These are phyloP conservation scores for Percopsis omiscomaycus DNA, from an alignment of 2,797 vertebrate genomes.

Conservation along the genomic window DNA sequence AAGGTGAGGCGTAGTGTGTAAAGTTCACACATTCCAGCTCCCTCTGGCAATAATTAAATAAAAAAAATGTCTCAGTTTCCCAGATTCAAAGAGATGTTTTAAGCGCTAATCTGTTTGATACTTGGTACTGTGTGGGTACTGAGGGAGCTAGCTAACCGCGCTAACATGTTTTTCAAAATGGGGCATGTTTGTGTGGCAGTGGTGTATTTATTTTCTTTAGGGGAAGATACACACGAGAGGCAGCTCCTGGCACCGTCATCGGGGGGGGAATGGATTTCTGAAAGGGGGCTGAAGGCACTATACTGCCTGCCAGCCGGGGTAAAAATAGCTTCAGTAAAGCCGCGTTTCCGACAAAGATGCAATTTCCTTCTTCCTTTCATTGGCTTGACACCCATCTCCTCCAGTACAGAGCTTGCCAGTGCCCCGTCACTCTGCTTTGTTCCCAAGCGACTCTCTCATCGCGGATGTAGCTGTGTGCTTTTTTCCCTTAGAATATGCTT, in stretches of 20 bases:
- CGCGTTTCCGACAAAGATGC: slow-evolving; percentile 34
- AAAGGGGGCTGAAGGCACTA: slow-evolving; percentile 32
- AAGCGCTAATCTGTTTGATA: slow-evolving; percentile 17
- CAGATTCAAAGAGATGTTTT: slow-evolving; percentile 2
- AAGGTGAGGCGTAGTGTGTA: not conserved
- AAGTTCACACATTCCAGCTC: slow-evolving; percentile 15
- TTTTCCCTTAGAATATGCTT: slow-evolving; percentile 36
- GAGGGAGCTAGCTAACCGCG: not conserved
- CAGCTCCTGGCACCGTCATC: slow-evolving; percentile 21
- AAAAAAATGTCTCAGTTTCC: not conserved
- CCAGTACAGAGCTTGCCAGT: slow-evolving; percentile 19
- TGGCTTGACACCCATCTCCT: slow-evolving; percentile 41
- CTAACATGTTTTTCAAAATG: slow-evolving; percentile 8
- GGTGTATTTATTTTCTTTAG: slow-evolving; percentile 8
- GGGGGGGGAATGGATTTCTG: slow-evolving; percentile 19
- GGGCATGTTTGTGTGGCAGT: slow-evolving; percentile 8
- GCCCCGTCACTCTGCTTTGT: slow-evolving; percentile 34
- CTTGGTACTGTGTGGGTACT: not conserved
- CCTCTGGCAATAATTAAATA: slow-evolving; percentile 10
- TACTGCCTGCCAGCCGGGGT: slow-evolving; percentile 10
- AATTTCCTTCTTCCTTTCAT: slow-evolving; percentile 28
- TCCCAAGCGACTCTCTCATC: slow-evolving; percentile 44
- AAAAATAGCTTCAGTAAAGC: slow-evolving; percentile 49
- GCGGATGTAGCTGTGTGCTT: slow-evolving; percentile 23
- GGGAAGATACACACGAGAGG: slow-evolving; percentile 6